Conservation (phyloP, 2,888 invertebrate genomes). For the Phasia obesa region DNA sequence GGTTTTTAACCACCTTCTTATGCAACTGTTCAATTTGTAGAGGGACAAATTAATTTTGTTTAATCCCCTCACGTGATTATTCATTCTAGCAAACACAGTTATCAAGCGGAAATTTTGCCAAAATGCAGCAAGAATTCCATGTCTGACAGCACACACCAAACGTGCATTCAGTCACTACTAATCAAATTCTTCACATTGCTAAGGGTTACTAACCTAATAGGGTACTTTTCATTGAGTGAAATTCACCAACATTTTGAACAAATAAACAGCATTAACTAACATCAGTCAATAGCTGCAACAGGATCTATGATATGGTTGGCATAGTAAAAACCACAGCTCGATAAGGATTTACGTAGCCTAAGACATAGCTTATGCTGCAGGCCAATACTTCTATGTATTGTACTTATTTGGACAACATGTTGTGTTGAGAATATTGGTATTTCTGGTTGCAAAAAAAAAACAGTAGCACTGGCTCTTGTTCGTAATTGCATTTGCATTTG, state of each 20-base stretch:
- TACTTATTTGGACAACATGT: neutral
- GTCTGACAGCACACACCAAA: neutral
- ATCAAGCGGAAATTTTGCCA: slow-evolving; percentile 55
- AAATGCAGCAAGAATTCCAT: slow-evolving; percentile 28
- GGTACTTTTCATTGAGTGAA: slow-evolving; percentile 19
- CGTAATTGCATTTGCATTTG: slow-evolving; percentile 9
- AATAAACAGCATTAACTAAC: slow-evolving; percentile 5
- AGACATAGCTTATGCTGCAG: slow-evolving; percentile 9
- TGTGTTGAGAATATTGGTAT: slow-evolving; percentile 18
- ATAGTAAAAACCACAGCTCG: slow-evolving; percentile 39
- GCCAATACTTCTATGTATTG: neutral
- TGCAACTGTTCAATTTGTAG: neutral
- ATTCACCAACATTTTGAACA: slow-evolving; percentile 33
- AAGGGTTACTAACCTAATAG: slow-evolving; percentile 54
- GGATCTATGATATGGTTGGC: neutral
- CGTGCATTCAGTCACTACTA: slow-evolving; percentile 26
- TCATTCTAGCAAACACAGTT: slow-evolving; percentile 13
- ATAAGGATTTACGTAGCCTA: slow-evolving; percentile 36
- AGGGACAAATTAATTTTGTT: slow-evolving; percentile 48
- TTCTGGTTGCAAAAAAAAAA: neutral
- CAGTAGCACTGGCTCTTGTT: neutral
- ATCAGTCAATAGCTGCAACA: neutral
- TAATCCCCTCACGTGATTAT: slow-evolving; percentile 55
- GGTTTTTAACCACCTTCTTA: neutral
- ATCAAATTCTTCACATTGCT: slow-evolving; percentile 44